A percentile compares a stretch with the other conserved stretches of the same genome.
Conservation (phyloP, 2,888 invertebrate species). For the Tryphoninae sp. region DNA sequence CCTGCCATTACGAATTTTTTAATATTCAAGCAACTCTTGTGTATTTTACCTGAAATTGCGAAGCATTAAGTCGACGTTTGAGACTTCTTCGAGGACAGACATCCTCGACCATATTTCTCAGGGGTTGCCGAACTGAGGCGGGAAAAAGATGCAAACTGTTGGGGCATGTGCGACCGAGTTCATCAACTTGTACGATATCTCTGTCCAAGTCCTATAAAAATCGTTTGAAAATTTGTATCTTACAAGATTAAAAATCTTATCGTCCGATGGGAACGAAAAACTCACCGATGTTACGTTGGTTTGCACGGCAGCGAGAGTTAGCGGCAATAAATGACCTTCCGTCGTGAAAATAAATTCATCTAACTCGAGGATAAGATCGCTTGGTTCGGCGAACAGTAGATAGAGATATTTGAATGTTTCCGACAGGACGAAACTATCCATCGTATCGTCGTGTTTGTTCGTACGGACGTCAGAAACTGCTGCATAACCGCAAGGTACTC, state of each 20-base stretch:
- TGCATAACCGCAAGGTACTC: conserved; percentile 98
- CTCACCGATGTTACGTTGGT: conserved; percentile 83
- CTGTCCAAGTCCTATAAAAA: conserved; percentile 74
- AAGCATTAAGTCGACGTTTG: conserved; percentile 86
- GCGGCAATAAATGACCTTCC: conserved; percentile 97
- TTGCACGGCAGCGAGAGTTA: conserved; percentile 88
- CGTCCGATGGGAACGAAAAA: conserved; percentile 7
- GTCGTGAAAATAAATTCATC: conserved; percentile 95
- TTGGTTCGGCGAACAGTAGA: conserved; percentile 94
- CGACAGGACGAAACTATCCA: conserved; percentile 99
- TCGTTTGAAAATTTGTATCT: background rate
- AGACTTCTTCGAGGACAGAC: conserved; percentile 87
- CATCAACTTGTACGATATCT: conserved; percentile 82
- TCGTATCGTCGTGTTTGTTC: conserved; percentile 95
- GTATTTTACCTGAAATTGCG: conserved; percentile 85
- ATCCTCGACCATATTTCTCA: conserved; percentile 92
- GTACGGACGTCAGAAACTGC: conserved; percentile 98
- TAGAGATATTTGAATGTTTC: conserved; percentile 99
- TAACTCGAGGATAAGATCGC: conserved; percentile 90
- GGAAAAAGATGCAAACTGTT: conserved; percentile 92
- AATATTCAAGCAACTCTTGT: conserved; percentile 10
- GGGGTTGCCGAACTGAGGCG: conserved; percentile 91
- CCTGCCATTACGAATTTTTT: background rate
- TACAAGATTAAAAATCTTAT: background rate
- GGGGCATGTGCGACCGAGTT: conserved; percentile 90